Evolutionary conservation across 2,797 vertebrate species (phyloP), one percentile per base, ranked within the genome.

Genomic region (Phrynocephalus forsythii): DNA sequence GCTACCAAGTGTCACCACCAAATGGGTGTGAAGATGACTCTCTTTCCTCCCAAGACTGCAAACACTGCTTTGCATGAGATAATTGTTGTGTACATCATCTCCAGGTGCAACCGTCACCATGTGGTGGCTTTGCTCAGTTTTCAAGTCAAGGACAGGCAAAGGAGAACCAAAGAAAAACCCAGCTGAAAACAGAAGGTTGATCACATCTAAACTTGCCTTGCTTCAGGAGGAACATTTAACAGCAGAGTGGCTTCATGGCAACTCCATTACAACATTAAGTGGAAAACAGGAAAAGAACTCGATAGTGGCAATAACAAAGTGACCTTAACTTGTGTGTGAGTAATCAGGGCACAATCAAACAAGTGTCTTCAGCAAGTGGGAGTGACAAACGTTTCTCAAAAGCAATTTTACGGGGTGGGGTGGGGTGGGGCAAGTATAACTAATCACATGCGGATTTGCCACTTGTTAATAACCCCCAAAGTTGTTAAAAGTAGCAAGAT

Each of bases 281-380:
- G 44, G 71, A 82, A 81, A 24, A 16, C 16, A 77, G 50, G 84
- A 86, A 84, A 86, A 44, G 30, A 71, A 81, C 63, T 63, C 66
- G 56, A 6, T 28, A 56, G 26, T n/a, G 24, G 50, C 84, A 90
- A 87, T 50, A 87, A 87, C 11, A 63, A 63, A 63, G 20, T 48
- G 20, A 30, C 76, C 63, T 84, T 71, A 81, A 48, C 30, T 9
- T 67, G 80, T 50, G 6, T 68, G 28, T 78, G 67, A 82, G 26
- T 82, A 84, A 33, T 48, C 75, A 79, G 15, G 11, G 33, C 68
- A 86, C 68, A 73, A 85, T 72, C 72, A 78, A 90, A 82, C 72
- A 85, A 63, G 38, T 10, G 48, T 82, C 72, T 77, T 84, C 38
- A 81, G 33, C 38, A 76, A 84, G 38, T 84, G 28, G 33, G 28